Conservation (phyloP, 2,888 invertebrate species). For the Stegana nigrithorax region DNA sequence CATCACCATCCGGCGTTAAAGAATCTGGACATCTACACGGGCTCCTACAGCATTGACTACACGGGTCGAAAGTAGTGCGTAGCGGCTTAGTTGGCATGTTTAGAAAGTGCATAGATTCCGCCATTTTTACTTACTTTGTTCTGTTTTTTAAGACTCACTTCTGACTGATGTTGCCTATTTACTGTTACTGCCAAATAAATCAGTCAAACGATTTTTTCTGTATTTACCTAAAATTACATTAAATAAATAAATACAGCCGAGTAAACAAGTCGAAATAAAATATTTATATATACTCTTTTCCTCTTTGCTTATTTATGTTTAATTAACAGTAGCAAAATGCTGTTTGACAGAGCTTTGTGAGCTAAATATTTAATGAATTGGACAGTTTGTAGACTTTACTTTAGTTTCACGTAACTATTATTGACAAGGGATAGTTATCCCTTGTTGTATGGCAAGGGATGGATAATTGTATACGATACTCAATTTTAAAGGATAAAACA, state of each 20-base stretch:
- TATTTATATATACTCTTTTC: no score
- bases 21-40: conserved; percentile 79
- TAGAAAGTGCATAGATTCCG: not conserved
- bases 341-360: no score
- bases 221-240: not conserved
- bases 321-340: no score
- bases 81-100: conserved; percentile 9
- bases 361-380: no score
- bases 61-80: conserved; percentile 70
- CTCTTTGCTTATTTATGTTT: no score
- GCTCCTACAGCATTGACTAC: conserved; percentile 84
- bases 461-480: no score
- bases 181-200: conserved; percentile 8
- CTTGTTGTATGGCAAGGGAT: no score
- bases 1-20: conserved; percentile 79
- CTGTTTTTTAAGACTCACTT: conserved; percentile 1
- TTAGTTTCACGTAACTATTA: no score
- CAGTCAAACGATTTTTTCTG: not conserved
- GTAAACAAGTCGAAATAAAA: no score
- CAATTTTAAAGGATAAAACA: no score
- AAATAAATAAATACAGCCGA: not conserved
- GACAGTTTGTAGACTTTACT: no score
- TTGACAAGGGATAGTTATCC: no score
- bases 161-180: conserved; percentile 7
- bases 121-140: not conserved